phyloP scores from a whole-genome alignment of 2,888 invertebrate genomes.

The Meliscaeva auricollis region DNA sequence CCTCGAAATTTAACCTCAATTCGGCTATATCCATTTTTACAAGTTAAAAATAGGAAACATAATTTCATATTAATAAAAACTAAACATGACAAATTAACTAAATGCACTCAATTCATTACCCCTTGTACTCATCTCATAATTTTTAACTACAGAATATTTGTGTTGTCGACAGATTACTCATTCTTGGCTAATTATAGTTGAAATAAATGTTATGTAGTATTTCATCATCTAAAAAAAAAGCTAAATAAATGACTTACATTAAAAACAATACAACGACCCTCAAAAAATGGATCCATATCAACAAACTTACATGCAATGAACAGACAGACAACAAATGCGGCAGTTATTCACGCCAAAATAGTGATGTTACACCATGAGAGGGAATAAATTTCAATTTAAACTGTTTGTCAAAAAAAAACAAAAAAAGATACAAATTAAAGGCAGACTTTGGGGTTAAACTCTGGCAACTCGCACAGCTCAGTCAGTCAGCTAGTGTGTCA shows the following conservation, averaged over 20 bases:
- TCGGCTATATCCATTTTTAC: no score
- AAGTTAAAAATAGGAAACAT: constrained; percentile 6
- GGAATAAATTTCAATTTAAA: constrained; percentile 61
- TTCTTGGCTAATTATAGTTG: constrained; percentile 28
- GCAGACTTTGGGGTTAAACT: constrained; percentile 20
- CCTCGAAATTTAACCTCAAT: no score
- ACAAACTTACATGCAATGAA: background rate
- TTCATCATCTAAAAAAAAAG: constrained; percentile 15
- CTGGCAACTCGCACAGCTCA: background rate
- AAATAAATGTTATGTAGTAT: constrained; percentile 17
- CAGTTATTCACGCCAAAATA: constrained; percentile 66
- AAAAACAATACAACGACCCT: constrained; percentile 27
- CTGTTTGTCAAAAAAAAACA: background rate
- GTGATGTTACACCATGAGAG: constrained; percentile 25
- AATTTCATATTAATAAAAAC: constrained; percentile 47
- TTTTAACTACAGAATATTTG: constrained; percentile 21
- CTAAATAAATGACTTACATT: constrained; percentile 25
- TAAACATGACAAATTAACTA: constrained; percentile 38
- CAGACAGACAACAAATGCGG: constrained; percentile 36
- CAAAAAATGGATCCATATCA: constrained; percentile 18
- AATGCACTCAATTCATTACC: background rate
- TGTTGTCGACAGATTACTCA: constrained; percentile 19
- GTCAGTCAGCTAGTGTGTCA: constrained; percentile 47
- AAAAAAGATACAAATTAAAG: constrained; percentile 2
- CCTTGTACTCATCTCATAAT: constrained; percentile 21